phyloP scores from a whole-genome alignment of 2,888 invertebrate genomes.

The Chrysodeixis includens region DNA sequence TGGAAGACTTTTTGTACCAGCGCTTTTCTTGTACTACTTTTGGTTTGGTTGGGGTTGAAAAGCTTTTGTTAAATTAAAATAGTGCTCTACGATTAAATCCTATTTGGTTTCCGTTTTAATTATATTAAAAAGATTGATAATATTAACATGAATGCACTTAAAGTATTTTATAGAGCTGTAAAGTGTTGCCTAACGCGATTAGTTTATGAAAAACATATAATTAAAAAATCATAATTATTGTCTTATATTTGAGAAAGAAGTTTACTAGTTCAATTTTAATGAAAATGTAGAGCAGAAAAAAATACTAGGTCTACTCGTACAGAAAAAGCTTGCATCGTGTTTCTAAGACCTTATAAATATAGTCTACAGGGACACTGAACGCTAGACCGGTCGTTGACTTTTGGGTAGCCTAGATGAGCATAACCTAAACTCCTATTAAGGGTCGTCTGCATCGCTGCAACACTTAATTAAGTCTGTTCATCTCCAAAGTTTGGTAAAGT shows the following conservation, averaged over 20 bases:
- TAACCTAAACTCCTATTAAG: constrained; percentile 1
- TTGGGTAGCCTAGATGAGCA: too few species aligned
- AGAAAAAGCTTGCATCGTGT: not conserved
- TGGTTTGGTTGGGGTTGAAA: not conserved
- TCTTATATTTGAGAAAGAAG: too few species aligned
- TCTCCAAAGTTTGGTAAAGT: not conserved
- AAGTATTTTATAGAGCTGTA: too few species aligned
- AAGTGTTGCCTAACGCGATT: too few species aligned
- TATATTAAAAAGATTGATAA: not conserved
- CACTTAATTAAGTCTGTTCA: constrained; percentile 1
- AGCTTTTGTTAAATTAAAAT: constrained; percentile 1
- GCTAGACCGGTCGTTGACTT: constrained; percentile 1
- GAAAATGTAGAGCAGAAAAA: too few species aligned
- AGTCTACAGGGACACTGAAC: not conserved
- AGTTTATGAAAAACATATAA: too few species aligned
- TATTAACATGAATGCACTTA: too few species aligned
- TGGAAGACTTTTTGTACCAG: not conserved
- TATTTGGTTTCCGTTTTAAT: not conserved
- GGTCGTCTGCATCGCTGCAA: not conserved
- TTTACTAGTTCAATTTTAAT: too few species aligned
- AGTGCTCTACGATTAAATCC: not conserved
- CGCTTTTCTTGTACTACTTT: not conserved
- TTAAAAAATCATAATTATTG: too few species aligned
- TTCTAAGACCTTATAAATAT: constrained; percentile 1
- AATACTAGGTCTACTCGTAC: too few species aligned